A percentile compares a stretch with the other conserved stretches of the same genome.
Evolutionary conservation across 2,888 invertebrate genomes (phyloP).

Genomic region (Aphelenchoides bicaudatus): DNA sequence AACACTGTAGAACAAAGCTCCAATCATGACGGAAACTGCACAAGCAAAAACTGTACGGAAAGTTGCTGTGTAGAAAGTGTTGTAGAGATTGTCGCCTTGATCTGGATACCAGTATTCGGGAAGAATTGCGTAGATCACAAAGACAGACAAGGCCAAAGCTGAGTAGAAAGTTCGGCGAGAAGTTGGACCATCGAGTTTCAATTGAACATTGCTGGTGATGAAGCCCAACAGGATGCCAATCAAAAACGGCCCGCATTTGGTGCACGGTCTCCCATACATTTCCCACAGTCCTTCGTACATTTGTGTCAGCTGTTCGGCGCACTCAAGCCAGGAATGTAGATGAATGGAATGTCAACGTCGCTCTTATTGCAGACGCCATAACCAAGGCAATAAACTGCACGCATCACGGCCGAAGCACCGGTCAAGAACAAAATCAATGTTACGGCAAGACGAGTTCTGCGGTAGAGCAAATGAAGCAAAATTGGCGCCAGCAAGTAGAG

Average conservation of each 20-base stretch:
- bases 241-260: slow-evolving; percentile 57
- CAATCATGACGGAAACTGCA: slow-evolving; percentile 45
- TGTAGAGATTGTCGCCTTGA: slow-evolving; percentile 49
- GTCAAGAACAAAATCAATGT: slow-evolving; percentile 33
- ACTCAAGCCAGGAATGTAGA: slow-evolving; percentile 48
- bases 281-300: slow-evolving; percentile 55
- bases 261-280: slow-evolving; percentile 55
- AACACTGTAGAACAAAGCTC: slow-evolving; percentile 30
- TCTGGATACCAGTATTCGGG: slow-evolving; percentile 56
- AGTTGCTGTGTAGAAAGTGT: slow-evolving; percentile 52
- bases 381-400: slow-evolving; percentile 47
- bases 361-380: slow-evolving; percentile 56
- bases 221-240: slow-evolving; percentile 52
- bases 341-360: slow-evolving; percentile 59
- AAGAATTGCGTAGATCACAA: slow-evolving; percentile 53
- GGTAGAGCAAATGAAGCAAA: slow-evolving; percentile 45
- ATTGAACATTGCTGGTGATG: slow-evolving; percentile 22
- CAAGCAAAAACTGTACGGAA: slow-evolving; percentile 53
- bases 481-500: slow-evolving; percentile 52
- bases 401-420: slow-evolving; percentile 32
- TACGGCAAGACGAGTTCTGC: slow-evolving; percentile 30
- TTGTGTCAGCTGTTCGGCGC: slow-evolving; percentile 29
- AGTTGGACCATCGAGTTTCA: not conserved
- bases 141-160: slow-evolving; percentile 33
- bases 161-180: slow-evolving; percentile 20